Base-by-base conservation (phyloP, 2,113 vertebrate genomes). In the Oncorhynchus gorbuscha region DNA sequence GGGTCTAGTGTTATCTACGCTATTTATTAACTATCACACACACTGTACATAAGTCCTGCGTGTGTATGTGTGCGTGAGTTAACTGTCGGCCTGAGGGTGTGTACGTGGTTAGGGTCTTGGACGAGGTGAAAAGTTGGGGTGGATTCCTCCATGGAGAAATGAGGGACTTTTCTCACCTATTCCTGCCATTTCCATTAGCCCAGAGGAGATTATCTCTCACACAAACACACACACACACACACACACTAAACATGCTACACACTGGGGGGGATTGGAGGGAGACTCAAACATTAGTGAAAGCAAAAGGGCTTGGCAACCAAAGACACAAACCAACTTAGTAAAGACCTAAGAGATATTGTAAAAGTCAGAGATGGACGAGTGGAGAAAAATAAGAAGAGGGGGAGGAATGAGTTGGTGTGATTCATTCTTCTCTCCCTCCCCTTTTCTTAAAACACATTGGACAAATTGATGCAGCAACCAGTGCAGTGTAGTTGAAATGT, bases 31-130 rank as follows among this genome's bases (percentile, higher is more conserved):
- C 28, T 28, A 28, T 28, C 28, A 28, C 28, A 28, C 28, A 28
- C 28, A 28, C 3, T 3, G 28, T 28, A 28, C 28, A 28, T 28
- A 28, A 28, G 28, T 28, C 0, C 45, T 45, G 69, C n/a, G 64
- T 49, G 45, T 67, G 65, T 51, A 13, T 51, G 74, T 49, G 73
- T 48, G 35, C 59, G 24, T 24, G 75, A 62, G 67, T 71, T 49
- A 22, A 39, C 58, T 7, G 12, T 26, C 55, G n/a, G 67, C 64
- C 55, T 71, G 68, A 28, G 49, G 39, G 51, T 45, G 68, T 49
- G 69, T 71, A 18, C 12, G 24, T 71, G 68, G 7, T 55, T 18
- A 18, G 51, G 39, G 39, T 45, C 39, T 45, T 45, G 39, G 35
- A 13, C 2, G 49, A 51, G 49, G 13, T 13, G 49, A 16, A 3